These are phyloP conservation scores for Seira musarum DNA, from an alignment of 2,888 invertebrate species.

Conservation along the genomic window DNA sequence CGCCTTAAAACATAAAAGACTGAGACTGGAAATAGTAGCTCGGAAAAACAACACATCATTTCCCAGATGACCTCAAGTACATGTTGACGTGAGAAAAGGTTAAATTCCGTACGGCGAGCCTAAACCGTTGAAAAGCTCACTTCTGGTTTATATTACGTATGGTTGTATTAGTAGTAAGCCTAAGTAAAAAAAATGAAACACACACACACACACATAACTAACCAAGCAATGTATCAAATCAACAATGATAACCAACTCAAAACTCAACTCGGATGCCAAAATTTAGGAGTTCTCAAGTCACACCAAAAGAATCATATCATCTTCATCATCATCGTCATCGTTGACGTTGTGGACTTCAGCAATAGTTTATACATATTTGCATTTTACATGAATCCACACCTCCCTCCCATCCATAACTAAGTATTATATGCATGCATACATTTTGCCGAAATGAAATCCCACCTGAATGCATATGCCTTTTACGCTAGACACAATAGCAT, in stretches of 20 bases:
- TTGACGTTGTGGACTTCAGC: not conserved
- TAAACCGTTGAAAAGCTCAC: not conserved
- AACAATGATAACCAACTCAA: not conserved
- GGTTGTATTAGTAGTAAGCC: no score
- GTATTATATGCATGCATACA: not conserved
- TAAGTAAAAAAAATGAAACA: no score
- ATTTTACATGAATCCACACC: slow-evolving; percentile 28
- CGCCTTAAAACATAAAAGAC: slow-evolving; percentile 15
- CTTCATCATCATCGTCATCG: not conserved
- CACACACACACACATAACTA: not conserved
- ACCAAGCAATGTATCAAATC: no score
- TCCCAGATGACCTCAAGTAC: slow-evolving; percentile 57
- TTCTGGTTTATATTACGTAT: no score
- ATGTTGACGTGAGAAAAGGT: slow-evolving; percentile 61
- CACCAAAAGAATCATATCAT: slow-evolving; percentile 15
- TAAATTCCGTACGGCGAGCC: slow-evolving; percentile 53
- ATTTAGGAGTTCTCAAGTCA: slow-evolving; percentile 9
- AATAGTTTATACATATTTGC: slow-evolving; percentile 54
- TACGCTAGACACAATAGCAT: not conserved
- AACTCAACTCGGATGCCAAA: not conserved
- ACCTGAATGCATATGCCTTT: slow-evolving; percentile 11
- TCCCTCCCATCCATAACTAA: not conserved
- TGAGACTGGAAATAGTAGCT: slow-evolving; percentile 41
- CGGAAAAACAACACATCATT: slow-evolving; percentile 55
- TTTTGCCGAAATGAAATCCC: not conserved